Evolutionary conservation across 2,113 vertebrate species (phyloP), one percentile per base, ranked within the genome.

Genomic region (Sceloporus tristichus): DNA sequence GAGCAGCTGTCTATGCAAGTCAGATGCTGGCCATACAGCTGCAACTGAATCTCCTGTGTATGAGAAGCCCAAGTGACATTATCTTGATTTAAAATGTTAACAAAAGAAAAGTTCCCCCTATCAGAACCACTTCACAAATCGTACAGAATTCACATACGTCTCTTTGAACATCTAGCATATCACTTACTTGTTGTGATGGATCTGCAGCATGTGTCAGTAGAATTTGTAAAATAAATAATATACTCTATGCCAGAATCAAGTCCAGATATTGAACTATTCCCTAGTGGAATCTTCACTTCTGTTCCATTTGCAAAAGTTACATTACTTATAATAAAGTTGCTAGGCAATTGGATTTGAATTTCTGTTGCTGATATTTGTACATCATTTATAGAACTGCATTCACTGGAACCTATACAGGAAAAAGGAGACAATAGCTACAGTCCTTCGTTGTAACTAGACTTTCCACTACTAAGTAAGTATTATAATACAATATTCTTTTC

Each of bases 211-310:
- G 11, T 13, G 42, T 9, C 3, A 21, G n/a, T 71, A 56, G 6
- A 16, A 66, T 73, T 53, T 7, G 14, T 23, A 25, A 86, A 59
- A 48, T 0, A 23, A 56, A 91, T 2, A 59, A 21, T 19, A 21
- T 91, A 76, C 5, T 2, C 9, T 1, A 6, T n/a, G 13, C 90
- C 92, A 85, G 89, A 74, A 5, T 14, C 0, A 73, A 88, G 78
- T 0, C 13, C n/a, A 23, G 1, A 4, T 54, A 82, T 0, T 2
- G 0, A n/a, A 68, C 1, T 0, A 2, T 7, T 40, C 23, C 0
- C 0, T 27, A 0, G 0, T 29, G 5, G 1, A 23, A 0, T 0
- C n/a, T 0, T 0, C 13, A 2, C 34, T 18, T 0, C 23, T 75
- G 40, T 85, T 91, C 9, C 66, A 83, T 14, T 62, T 9, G 0